phyloP scores from a whole-genome alignment of 2,113 vertebrate genomes.

The Eupsittula cactorum region DNA sequence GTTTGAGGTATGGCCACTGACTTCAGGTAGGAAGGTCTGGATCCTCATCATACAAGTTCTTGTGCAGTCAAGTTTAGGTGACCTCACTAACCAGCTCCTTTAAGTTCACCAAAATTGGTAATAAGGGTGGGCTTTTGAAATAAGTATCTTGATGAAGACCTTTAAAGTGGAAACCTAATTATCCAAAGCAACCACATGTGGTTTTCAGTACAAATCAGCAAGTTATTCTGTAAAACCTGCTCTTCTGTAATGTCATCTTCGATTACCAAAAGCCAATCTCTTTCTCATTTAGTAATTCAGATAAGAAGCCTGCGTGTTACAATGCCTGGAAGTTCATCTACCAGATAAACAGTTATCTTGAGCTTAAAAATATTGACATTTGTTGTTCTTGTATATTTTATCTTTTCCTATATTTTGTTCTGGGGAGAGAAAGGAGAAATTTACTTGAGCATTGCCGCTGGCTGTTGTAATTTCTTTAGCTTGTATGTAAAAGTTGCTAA shows the following conservation, averaged over 20 bases:
- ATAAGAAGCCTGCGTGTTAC: neutral
- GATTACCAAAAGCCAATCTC: neutral
- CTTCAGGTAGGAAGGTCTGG: neutral
- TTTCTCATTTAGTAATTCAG: neutral
- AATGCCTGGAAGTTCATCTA: neutral
- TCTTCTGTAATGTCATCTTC: neutral
- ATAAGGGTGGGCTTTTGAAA: neutral
- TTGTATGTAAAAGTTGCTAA: neutral
- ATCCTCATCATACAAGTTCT: neutral
- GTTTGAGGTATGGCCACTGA: neutral
- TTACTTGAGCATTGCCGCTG: accelerated
- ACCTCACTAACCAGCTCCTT: neutral
- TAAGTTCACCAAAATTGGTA: neutral
- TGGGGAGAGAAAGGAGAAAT: neutral
- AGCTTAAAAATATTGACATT: neutral
- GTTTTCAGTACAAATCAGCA: neutral
- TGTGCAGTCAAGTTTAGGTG: neutral
- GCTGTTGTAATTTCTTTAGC: neutral
- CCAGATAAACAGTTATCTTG: neutral
- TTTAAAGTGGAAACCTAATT: neutral
- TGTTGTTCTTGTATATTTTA: neutral
- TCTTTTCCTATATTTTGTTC: neutral
- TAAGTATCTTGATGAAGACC: neutral
- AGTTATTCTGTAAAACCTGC: neutral
- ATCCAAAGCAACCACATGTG: neutral